phyloP scores from a whole-genome alignment of 2,888 invertebrate species.

The Andrena dorsata region DNA sequence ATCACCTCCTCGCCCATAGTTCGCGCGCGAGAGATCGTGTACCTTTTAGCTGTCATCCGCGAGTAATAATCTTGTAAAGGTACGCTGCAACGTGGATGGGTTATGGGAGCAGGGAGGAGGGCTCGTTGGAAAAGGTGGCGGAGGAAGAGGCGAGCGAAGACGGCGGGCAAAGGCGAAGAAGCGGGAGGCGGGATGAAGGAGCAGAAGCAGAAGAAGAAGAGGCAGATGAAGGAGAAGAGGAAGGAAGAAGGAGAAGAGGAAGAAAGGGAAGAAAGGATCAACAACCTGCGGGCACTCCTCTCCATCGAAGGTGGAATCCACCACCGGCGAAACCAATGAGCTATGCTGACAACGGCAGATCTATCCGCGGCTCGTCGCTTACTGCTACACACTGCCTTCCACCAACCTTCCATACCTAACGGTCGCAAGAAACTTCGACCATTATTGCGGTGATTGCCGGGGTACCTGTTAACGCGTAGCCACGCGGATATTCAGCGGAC shows the following conservation, averaged over 20 bases:
- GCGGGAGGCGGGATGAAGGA: constrained; percentile 35
- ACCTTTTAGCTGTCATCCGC: constrained; percentile 75
- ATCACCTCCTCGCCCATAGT: constrained; percentile 56
- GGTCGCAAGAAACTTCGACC: constrained; percentile 74
- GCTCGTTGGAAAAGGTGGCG: constrained; percentile 24
- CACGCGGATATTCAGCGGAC: constrained; percentile 64
- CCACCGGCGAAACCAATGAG: constrained; percentile 70
- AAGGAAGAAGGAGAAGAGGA: constrained; percentile 59
- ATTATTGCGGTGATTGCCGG: constrained; percentile 74
- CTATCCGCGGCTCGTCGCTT: constrained; percentile 66
- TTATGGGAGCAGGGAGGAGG: constrained; percentile 65
- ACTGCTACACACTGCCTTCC: constrained; percentile 29
- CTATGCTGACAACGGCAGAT: constrained; percentile 72
- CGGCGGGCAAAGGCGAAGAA: constrained; percentile 10
- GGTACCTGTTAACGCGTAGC: constrained; percentile 75
- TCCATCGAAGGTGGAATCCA: constrained; percentile 66
- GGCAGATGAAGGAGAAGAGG: constrained; percentile 31
- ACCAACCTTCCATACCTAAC: constrained; percentile 76
- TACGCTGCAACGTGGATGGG: constrained; percentile 63
- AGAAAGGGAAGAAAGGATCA: constrained; percentile 78
- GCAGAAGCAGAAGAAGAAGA: constrained; percentile 30
- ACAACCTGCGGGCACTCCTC: constrained; percentile 80
- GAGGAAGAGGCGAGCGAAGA: constrained; percentile 23
- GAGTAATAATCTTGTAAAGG: constrained; percentile 80
- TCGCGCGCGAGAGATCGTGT: constrained; percentile 58